phyloP scores from a whole-genome alignment of 2,797 vertebrate species.

The Siniperca scherzeri region DNA sequence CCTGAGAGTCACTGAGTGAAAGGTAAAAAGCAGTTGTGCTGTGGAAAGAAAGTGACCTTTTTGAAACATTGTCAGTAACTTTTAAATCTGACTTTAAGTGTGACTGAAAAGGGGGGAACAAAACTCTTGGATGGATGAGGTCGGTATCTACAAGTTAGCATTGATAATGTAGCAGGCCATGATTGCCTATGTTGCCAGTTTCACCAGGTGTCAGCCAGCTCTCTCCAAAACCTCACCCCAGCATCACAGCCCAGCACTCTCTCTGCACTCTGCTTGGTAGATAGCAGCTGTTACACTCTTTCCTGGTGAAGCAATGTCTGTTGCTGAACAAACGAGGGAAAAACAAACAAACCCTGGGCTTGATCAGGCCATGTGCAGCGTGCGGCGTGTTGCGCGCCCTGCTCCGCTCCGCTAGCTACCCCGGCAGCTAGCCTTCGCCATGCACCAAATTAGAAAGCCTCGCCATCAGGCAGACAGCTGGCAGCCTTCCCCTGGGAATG shows the following conservation, averaged over 20 bases:
- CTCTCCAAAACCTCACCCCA: constrained; percentile 45
- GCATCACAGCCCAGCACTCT: constrained; percentile 54
- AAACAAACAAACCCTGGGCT: constrained; percentile 80
- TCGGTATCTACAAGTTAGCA: constrained; percentile 27
- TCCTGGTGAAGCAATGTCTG: constrained; percentile 66
- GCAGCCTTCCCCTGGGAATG: constrained; percentile 85
- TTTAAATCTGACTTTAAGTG: constrained; percentile 62
- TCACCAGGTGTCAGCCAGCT: constrained; percentile 53
- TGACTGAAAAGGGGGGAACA: neutral
- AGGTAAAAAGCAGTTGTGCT: constrained; percentile 42
- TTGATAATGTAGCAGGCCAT: constrained; percentile 31
- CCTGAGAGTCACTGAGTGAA: constrained; percentile 27
- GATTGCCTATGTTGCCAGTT: constrained; percentile 36
- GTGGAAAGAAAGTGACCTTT: constrained; percentile 12
- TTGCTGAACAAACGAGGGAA: constrained; percentile 79
- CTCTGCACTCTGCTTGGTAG: constrained; percentile 72
- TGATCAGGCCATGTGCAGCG: constrained; percentile 71
- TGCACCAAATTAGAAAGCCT: constrained; percentile 87
- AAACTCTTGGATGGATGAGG: neutral
- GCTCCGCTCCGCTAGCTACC: constrained; percentile 81
- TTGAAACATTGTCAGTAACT: constrained; percentile 41
- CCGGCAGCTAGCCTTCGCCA: constrained; percentile 78
- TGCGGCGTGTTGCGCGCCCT: constrained; percentile 64
- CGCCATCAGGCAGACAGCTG: constrained; percentile 90
- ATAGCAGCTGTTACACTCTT: constrained; percentile 77